Evolutionary conservation across 2,888 invertebrate species (phyloP).

Genomic region (Leptinotarsa haldemani): DNA sequence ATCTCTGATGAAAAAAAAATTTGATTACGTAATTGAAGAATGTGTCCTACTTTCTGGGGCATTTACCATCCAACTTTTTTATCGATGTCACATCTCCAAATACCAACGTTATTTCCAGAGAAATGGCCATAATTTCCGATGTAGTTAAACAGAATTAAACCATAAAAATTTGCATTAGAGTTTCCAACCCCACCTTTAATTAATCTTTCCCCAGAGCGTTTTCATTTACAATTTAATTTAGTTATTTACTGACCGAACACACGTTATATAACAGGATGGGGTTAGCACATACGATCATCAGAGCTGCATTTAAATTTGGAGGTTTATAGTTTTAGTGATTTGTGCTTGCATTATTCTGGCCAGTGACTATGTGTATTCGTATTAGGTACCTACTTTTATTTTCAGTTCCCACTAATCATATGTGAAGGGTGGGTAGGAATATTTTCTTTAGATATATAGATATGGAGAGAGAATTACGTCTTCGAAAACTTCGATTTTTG

Average conservation of each 20-base stretch:
- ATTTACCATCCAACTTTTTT: constrained; percentile 35
- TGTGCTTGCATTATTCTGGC: no score
- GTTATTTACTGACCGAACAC: constrained; percentile 56
- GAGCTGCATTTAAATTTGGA: not conserved
- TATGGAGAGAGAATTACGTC: no score
- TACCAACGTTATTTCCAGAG: constrained; percentile 31
- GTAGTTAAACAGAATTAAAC: constrained; percentile 48
- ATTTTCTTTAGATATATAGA: no score
- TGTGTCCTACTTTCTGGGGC: not conserved
- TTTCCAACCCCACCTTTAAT: constrained; percentile 53
- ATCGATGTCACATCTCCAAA: constrained; percentile 28
- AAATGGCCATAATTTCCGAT: constrained; percentile 48
- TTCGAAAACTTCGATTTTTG: no score
- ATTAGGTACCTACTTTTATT: no score
- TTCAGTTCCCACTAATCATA: no score
- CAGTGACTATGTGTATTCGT: no score
- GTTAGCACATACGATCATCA: not conserved
- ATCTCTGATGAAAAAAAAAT: constrained; percentile 2
- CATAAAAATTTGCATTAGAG: constrained; percentile 55
- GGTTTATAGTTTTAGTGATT: no score
- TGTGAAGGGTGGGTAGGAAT: no score
- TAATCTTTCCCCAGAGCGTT: constrained; percentile 54
- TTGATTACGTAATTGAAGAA: not conserved
- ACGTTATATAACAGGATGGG: constrained; percentile 41
- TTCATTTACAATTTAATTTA: constrained; percentile 59